These are phyloP conservation scores for Sphenodon punctatus DNA, from an alignment of 2,797 vertebrate species.

Conservation along the genomic window DNA sequence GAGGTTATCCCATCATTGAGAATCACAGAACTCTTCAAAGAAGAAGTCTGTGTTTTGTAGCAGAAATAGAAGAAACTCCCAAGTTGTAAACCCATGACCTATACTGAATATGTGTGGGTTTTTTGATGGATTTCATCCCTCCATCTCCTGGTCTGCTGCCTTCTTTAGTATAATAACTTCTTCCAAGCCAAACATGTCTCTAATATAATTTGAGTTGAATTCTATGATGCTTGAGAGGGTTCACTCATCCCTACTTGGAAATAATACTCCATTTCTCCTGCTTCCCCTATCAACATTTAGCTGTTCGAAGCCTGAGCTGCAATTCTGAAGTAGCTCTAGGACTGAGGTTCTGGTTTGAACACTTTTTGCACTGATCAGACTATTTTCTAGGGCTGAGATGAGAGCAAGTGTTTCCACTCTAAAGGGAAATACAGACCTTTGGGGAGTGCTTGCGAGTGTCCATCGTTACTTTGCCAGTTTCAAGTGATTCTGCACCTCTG, in stretches of 20 bases:
- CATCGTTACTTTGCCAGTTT: no score
- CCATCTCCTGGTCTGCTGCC: neutral
- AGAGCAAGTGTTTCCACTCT: no score
- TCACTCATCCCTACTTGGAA: neutral
- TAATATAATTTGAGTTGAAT: neutral
- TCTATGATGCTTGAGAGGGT: neutral
- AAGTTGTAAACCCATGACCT: neutral
- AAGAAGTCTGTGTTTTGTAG: neutral
- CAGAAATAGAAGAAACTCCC: neutral
- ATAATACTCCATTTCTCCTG: neutral
- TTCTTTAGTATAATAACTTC: neutral
- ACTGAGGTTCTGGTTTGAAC: no score
- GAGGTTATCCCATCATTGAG: no score
- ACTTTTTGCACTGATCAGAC: no score
- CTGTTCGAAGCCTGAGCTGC: no score
- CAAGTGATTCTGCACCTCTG: no score
- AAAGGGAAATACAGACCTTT: no score
- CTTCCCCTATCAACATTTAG: neutral
- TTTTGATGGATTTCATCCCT: neutral
- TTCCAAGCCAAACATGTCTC: neutral
- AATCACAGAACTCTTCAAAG: no score
- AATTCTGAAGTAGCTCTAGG: no score
- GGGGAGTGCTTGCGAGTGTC: no score
- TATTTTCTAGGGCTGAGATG: no score
- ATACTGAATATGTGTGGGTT: neutral